These are phyloP conservation scores for Hippocampus guttulatus DNA, from an alignment of 2,113 vertebrate genomes.

Conservation along the genomic window DNA sequence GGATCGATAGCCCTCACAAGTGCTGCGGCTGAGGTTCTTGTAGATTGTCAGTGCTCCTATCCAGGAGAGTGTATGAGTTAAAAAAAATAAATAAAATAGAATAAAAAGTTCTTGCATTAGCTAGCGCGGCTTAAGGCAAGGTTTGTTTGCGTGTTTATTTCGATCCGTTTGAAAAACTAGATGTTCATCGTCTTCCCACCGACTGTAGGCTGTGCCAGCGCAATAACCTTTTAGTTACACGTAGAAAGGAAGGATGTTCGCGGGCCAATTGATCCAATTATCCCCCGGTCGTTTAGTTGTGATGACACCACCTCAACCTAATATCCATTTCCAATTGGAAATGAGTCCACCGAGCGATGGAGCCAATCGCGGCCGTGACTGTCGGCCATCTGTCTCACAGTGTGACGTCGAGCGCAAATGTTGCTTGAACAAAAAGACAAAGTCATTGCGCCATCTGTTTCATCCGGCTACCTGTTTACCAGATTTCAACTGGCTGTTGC, in stretches of 20 bases:
- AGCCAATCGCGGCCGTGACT: neutral
- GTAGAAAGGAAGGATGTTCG: neutral
- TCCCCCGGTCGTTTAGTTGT: neutral
- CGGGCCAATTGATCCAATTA: neutral
- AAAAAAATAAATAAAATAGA: too few relatives aligned
- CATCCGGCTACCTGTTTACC: neutral
- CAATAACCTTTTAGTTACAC: neutral
- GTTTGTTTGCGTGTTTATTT: neutral
- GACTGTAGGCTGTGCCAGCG: neutral
- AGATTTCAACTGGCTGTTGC: neutral
- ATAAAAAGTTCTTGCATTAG: neutral
- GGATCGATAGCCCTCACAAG: slow-evolving; percentile 49
- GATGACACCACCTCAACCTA: neutral
- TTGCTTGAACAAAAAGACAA: slow-evolving; percentile 1
- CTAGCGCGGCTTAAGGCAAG: neutral
- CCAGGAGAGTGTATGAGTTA: slow-evolving; percentile 20
- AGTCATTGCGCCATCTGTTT: neutral
- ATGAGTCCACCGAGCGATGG: neutral
- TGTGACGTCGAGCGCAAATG: neutral
- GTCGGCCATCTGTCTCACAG: neutral
- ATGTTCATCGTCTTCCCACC: neutral
- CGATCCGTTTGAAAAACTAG: neutral
- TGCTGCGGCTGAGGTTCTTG: slow-evolving; percentile 22
- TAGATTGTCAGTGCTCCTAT: slow-evolving; percentile 25
- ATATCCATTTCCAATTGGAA: slow-evolving; percentile 1